Base-by-base conservation (phyloP, 2,113 vertebrate species). In the Zapus hudsonius region DNA sequence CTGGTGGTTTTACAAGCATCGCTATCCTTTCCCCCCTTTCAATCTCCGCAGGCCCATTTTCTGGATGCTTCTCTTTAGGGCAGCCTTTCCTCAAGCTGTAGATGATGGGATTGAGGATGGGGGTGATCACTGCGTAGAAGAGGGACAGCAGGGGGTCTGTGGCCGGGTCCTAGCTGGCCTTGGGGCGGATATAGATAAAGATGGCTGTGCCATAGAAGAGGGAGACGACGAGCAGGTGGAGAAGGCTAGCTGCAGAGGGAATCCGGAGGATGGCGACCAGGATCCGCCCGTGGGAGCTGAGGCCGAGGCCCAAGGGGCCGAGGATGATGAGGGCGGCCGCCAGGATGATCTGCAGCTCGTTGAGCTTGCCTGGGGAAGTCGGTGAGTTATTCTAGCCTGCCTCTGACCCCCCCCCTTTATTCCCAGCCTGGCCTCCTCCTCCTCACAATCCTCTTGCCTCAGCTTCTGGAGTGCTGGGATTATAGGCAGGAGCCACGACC, bases 41-140 rank as follows among this genome's bases (percentile, higher is more conserved):
- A 64, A 81, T 76, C 25, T 89, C n/a, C 19, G 67, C 44, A 2
- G 25, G 31, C 6, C 44, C 36, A 85, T 88, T 47, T 93, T 94
- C 79, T 64, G 66, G 59, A 96, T 38, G 31, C 52, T 91, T 79
- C 93, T 92, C 74, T 90, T 93, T 7, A 96, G 42, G 15, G 87
- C 87, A 17, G 73, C 87, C 61, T 94, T 96, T 97, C 31, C 69
- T 66, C 38, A 96, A 85, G 82, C 93, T 96, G 17, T 96, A 96
- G 67, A 96, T 96, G 75, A 96, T 59, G 19, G 94, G 95, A 19
- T 95, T 96, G 42, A 97, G 55, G 67, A 97, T 83, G 20, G 95
- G 86, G 3, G 90, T 96, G 67, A 97, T 57, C 9, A 97, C 89
- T 0, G 96, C 89, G 52, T 96, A 96, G 87, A 96, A 93, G 29